Conservation (phyloP, 2,888 invertebrate species). For the Oxyteleia sp. region DNA sequence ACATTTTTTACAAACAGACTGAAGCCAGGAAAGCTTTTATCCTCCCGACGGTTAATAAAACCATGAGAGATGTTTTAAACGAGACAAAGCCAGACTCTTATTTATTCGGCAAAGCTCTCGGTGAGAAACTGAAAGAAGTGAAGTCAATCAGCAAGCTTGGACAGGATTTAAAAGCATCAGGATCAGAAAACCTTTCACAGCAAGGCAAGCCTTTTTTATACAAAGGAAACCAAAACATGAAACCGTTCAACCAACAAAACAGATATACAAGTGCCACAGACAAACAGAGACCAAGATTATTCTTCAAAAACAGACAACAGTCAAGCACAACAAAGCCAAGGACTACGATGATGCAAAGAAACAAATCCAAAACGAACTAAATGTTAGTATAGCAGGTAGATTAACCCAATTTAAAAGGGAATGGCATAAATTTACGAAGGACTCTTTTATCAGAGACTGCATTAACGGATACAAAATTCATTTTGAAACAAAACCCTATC, state of each 20-base stretch:
- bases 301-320: conserved; percentile 15
- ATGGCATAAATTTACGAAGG: conserved; percentile 7
- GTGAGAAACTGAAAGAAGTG: conserved; percentile 35
- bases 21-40: conserved; percentile 56
- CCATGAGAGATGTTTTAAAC: conserved; percentile 25
- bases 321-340: not conserved
- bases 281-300: not conserved
- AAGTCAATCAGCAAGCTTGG: conserved; percentile 37
- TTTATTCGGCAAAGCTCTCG: conserved; percentile 36
- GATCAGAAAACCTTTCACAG: not conserved
- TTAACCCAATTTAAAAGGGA: conserved; percentile 4
- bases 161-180: conserved; percentile 9
- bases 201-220: conserved; percentile 9
- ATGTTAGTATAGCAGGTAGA: conserved; percentile 17
- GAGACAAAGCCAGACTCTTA: conserved; percentile 39
- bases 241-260: not conserved
- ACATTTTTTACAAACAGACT: conserved; percentile 44
- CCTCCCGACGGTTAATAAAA: conserved; percentile 43
- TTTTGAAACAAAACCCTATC: not conserved
- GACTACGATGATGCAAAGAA: not conserved
- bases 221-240: not conserved
- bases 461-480: conserved; percentile 11
- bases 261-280: not conserved
- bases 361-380: conserved; percentile 12
- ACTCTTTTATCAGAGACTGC: conserved; percentile 2